Evolutionary conservation across 92 coral and sea anemone genomes (phyloP), one percentile per base, ranked within the genome.

Genomic region (Virgularia gustaviana): DNA sequence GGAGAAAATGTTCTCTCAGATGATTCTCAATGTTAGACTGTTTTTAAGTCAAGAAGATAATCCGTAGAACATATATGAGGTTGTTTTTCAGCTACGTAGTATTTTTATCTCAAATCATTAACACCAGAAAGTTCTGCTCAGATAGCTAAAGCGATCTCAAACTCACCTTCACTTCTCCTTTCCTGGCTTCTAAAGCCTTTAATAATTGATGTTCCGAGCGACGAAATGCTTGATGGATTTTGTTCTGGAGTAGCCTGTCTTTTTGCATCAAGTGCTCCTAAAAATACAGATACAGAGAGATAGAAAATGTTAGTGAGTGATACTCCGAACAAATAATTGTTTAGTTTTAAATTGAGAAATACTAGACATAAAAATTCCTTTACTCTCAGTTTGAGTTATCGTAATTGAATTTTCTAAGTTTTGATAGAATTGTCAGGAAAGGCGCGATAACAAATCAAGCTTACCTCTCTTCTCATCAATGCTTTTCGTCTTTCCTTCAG

Each of bases 241-340:
- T 87, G 87, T 92, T 92, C 64, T 92, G 98, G 9, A 92, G 73
- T 55, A 92, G 72, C 28, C 98, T 53, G 64, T 92, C 98, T 68
- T 88, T 91, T 51, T 92, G 98, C 98, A 92, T 92, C 75, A 92
- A 64, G 38, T 88, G 89, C 44, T 92, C 98, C 98, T 92, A 23
- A n/a, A 72, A 70, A 22, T 22, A 36, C 0, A 57, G 36, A 47
- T 30, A n/a, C 18, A 49, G 22, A 49, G 55, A 49, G 24, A 18
- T 4, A 49, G 1, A 49, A 20, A 49, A 49, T 0, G 55, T 5
- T 49, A 5, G 55, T 9, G 24, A 49, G 24, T 6, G n/a, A 11
- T 36, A 42, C 60, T 19, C 1, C 8, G 8, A 44, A 30, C 62
- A 13, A 36, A 36, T 25, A 9, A 11, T 66, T 37, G 41, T 15